Evolutionary conservation across 2,888 invertebrate genomes (phyloP), one percentile per base, ranked within the genome.

Genomic region (Iphiclides podalirius): DNA sequence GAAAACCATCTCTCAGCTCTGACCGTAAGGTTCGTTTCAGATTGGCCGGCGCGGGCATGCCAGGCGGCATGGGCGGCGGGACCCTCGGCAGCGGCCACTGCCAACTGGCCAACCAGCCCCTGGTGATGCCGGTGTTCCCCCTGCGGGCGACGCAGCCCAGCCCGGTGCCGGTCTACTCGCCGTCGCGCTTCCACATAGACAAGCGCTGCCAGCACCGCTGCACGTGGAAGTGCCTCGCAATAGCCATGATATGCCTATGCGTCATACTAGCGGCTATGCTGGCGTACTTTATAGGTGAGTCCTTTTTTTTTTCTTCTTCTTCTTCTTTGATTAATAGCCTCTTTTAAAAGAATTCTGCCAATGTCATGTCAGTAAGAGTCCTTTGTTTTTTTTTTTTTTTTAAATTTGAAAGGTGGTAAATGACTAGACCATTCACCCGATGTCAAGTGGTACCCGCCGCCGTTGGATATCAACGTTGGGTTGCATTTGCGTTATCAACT

Each of bases 181-280:
- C 96, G 77, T 96, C 96, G 77, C 93, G 96, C 84, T 96, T 96
- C 91, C 96, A 96, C 91, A 95, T 96, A 91, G 96, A 96, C 90
- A 97, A 97, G 88, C 93, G 96, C 66, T 96, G 96, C 90, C 95
- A 95, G 82, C 96, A 96, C 83, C 92, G 96, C 66, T 98, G 98
- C 91, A 96, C 97, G 77, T 98, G 98, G 98, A 96, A 97, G 89
- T 98, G 97, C 86, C 94, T 96, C 80, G 96, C 96, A 83, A 96
- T 98, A 82, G 94, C 95, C 70, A 94, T 98, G 88, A 96, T 98
- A 82, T 92, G 97, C 78, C 91, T 98, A 70, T 94, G 95, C 75
- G 95, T 97, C 75, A 94, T 95, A 70, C 92, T 98, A 73, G 94
- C 96, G 70, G 97, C 97, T 64, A 96, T 97, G 93, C 92, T 97